Conservation (phyloP, 2,888 invertebrate genomes). For the Andrena hattorfiana region DNA sequence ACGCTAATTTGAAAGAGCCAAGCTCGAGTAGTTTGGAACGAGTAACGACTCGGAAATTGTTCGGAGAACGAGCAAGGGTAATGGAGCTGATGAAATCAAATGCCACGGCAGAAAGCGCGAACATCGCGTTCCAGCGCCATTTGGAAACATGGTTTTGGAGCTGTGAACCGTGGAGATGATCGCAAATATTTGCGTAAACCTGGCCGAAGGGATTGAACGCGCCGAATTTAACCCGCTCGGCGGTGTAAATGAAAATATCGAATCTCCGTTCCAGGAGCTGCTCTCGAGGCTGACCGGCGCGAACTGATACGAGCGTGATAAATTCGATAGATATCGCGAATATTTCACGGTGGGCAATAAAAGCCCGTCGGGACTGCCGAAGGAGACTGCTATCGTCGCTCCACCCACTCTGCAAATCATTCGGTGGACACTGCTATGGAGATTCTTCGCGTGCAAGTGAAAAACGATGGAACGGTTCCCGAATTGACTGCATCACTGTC, state of each 20-base stretch:
- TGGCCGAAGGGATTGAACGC: not conserved
- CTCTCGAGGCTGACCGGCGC: not conserved
- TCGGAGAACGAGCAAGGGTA: not conserved
- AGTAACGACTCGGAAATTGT: no score
- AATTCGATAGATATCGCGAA: constrained; percentile 6
- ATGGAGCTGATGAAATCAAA: not conserved
- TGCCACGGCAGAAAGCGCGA: constrained; percentile 1
- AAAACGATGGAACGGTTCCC: not conserved
- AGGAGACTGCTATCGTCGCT: not conserved
- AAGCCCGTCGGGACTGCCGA: not conserved
- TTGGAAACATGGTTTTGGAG: not conserved
- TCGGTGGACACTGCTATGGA: not conserved
- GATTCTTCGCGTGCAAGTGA: not conserved
- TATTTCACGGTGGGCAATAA: not conserved
- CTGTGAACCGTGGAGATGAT: not conserved
- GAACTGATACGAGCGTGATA: not conserved
- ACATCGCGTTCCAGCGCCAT: not conserved
- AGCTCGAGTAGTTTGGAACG: no score
- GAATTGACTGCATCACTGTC: not conserved
- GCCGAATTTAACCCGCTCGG: not conserved
- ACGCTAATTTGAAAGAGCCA: no score
- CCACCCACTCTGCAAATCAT: constrained; percentile 6
- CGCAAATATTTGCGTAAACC: constrained; percentile 32
- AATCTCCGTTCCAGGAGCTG: not conserved
- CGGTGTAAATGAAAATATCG: constrained; percentile 26